Conservation (phyloP, 2,113 vertebrate genomes). For the Fregetta grallaria region DNA sequence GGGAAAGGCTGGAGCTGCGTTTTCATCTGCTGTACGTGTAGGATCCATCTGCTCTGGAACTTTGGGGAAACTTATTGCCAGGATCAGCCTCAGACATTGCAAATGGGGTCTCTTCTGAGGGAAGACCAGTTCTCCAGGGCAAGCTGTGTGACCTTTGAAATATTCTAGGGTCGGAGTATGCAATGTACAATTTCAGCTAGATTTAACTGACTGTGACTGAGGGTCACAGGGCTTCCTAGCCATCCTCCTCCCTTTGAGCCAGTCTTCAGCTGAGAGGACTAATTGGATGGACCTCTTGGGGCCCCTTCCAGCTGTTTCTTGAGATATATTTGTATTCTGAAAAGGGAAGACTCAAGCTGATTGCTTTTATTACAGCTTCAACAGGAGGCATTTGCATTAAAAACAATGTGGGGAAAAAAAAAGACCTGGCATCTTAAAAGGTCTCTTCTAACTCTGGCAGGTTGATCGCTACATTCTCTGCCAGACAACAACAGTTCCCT, state of each 20-base stretch:
- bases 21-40: background rate
- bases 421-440: background rate
- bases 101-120: background rate
- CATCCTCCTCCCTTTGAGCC: background rate
- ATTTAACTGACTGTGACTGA: background rate
- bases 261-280: conserved; percentile 13
- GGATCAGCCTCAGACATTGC: background rate
- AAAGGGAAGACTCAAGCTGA: conserved; percentile 13
- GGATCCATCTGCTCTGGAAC: background rate
- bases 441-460: conserved; percentile 28
- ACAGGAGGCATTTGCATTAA: conserved; percentile 16
- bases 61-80: background rate
- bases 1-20: background rate
- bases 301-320: conserved; percentile 34
- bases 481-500: background rate
- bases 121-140: background rate
- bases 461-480: background rate
- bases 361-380: conserved; percentile 13
- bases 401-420: background rate
- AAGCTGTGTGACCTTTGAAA: background rate
- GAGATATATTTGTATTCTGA: conserved; percentile 18
- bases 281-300: conserved; percentile 15
- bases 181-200: background rate
- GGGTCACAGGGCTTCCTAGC: background rate
- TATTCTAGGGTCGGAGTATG: background rate